A percentile compares a stretch with the other conserved stretches of the same genome.
Conservation (phyloP, 1,140 invertebrate species). For the Aphaenogaster floridana region DNA sequence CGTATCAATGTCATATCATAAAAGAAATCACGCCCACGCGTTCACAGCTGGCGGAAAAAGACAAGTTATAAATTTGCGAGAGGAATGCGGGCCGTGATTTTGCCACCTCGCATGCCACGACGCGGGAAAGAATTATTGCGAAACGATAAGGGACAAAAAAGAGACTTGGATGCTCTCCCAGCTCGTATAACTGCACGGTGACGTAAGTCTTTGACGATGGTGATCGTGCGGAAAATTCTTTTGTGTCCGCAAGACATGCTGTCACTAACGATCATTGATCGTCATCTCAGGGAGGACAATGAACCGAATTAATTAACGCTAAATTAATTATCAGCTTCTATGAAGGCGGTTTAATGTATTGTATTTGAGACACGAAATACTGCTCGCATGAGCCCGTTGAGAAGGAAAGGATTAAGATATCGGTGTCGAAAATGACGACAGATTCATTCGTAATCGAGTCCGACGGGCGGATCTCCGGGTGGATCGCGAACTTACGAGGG, state of each 20-base stretch:
- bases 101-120: background rate
- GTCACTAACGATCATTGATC: background rate
- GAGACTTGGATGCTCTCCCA: slow-evolving; percentile 66
- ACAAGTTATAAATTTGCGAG: slow-evolving; percentile 36
- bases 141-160: slow-evolving; percentile 50
- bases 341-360: background rate
- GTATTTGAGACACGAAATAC: background rate
- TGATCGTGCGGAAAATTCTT: slow-evolving; percentile 59
- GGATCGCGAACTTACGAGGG: slow-evolving; percentile 21
- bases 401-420: background rate
- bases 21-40: background rate
- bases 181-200: slow-evolving; percentile 45
- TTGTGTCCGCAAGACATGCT: background rate
- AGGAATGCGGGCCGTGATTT: slow-evolving; percentile 28
- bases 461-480: slow-evolving; percentile 8
- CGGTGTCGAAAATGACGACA: slow-evolving; percentile 1
- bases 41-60: slow-evolving; percentile 9
- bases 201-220: slow-evolving; percentile 47
- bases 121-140: slow-evolving; percentile 65
- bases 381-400: background rate
- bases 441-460: slow-evolving; percentile 28
- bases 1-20: background rate
- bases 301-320: slow-evolving; percentile 56
- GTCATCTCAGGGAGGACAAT: background rate
- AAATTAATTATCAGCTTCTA: background rate